Evolutionary conservation across 2,113 vertebrate genomes (phyloP).

Genomic region (Pseudonaja textilis): DNA sequence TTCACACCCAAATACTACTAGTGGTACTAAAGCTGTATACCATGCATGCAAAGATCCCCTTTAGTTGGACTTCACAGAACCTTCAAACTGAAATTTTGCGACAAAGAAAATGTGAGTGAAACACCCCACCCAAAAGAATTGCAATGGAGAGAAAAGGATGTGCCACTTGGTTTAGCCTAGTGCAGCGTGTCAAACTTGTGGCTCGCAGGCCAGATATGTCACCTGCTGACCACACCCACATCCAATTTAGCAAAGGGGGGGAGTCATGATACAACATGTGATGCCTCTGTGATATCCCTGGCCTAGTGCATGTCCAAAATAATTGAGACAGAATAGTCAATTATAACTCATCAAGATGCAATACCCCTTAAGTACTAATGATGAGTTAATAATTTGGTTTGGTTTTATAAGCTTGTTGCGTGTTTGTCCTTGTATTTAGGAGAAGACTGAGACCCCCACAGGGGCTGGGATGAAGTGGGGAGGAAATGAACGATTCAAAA

Average conservation of each 20-base stretch:
- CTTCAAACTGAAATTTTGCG: not conserved
- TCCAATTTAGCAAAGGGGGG: too few species aligned
- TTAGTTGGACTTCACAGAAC: not conserved
- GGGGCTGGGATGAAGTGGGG: not conserved
- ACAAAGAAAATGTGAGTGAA: not conserved
- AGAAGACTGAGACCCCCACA: not conserved
- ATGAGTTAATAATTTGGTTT: not conserved
- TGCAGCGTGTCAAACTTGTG: not conserved
- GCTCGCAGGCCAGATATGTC: rapidly evolving
- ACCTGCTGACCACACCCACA: too few species aligned
- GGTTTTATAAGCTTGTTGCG: not conserved
- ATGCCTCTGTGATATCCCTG: too few species aligned
- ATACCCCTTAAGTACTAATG: not conserved
- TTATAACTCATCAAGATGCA: not conserved
- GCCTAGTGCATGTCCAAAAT: not conserved
- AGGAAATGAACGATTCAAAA: not conserved
- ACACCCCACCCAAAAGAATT: not conserved
- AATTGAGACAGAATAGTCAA: not conserved
- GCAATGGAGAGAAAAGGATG: not conserved
- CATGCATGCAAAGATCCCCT: not conserved
- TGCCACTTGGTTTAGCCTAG: not conserved
- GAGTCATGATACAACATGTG: too few species aligned
- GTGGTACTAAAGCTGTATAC: not conserved
- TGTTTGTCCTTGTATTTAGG: not conserved
- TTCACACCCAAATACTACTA: not conserved